Evolutionary conservation across 2,888 invertebrate genomes (phyloP).

Genomic region (Bruchidius siliquastri): DNA sequence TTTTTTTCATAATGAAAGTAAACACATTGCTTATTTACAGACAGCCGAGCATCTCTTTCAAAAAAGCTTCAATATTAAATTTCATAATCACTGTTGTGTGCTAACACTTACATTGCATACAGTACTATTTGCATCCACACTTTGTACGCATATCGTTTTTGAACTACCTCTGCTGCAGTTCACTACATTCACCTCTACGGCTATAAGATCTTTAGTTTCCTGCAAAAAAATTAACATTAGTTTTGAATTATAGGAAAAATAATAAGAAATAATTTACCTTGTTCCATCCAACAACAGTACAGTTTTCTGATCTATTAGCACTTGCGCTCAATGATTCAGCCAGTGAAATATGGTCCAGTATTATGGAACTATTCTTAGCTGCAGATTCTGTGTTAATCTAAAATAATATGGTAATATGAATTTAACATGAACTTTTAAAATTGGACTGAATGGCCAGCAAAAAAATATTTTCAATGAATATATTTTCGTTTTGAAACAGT

Average conservation of each 20-base stretch:
- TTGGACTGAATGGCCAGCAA: no score
- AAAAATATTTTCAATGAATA: no score
- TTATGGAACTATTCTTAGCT: slow-evolving; percentile 3
- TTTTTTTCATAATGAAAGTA: no score
- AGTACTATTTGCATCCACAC: background rate
- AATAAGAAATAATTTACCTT: slow-evolving; percentile 6
- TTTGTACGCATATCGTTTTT: background rate
- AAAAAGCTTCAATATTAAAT: no score
- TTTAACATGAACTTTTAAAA: no score
- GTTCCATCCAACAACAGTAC: slow-evolving; percentile 17
- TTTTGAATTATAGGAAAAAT: background rate
- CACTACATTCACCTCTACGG: background rate
- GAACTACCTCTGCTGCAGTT: background rate
- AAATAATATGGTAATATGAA: background rate
- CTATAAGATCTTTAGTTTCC: background rate
- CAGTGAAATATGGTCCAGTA: background rate
- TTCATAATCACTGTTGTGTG: no score
- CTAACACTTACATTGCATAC: background rate
- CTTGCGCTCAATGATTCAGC: background rate
- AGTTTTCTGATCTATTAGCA: slow-evolving; percentile 1
- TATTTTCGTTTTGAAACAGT: no score
- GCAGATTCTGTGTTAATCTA: background rate
- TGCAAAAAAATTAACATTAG: background rate
- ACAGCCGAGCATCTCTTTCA: no score
- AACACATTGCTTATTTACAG: no score